Percentiles rank a stretch among this genome's conserved stretches.
phyloP scores from a whole-genome alignment of 2,113 vertebrate genomes.

The Anarhynchus alexandrinus region DNA sequence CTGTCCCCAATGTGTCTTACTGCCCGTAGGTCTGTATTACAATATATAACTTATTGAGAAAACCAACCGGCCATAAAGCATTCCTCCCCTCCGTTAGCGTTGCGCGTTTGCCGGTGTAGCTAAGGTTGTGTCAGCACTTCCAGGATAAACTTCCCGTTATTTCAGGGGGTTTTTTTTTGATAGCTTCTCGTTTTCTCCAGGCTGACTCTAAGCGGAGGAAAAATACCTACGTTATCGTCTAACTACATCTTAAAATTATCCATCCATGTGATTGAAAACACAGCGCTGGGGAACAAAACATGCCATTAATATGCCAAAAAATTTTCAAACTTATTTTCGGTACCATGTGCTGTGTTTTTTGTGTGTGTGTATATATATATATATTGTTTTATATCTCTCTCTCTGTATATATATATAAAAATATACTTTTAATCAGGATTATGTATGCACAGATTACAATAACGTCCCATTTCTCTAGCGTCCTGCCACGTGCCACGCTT shows the following conservation, averaged over 20 bases:
- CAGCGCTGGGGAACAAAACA: background rate
- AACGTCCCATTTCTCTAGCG: background rate
- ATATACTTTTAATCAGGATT: background rate
- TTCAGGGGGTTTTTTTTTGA: background rate
- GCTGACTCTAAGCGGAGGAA: background rate
- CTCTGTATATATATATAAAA: background rate
- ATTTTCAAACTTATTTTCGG: background rate
- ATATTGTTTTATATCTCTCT: background rate
- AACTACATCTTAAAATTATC: background rate
- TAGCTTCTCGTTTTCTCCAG: background rate
- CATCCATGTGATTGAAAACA: background rate
- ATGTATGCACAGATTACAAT: background rate
- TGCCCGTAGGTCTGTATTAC: constrained; percentile 49
- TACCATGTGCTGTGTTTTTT: background rate
- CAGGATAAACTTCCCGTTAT: constrained; percentile 15
- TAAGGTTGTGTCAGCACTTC: constrained; percentile 48
- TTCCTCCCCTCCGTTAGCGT: constrained; percentile 33
- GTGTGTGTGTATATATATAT: background rate
- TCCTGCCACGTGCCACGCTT: background rate
- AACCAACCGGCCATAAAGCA: constrained; percentile 59
- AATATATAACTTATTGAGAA: constrained; percentile 57
- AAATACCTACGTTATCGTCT: background rate
- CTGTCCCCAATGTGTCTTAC: constrained; percentile 45
- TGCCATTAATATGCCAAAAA: background rate
- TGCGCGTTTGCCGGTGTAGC: background rate